Evolutionary conservation across 2,113 vertebrate species (phyloP).

Genomic region (Tachysurus vachellii): DNA sequence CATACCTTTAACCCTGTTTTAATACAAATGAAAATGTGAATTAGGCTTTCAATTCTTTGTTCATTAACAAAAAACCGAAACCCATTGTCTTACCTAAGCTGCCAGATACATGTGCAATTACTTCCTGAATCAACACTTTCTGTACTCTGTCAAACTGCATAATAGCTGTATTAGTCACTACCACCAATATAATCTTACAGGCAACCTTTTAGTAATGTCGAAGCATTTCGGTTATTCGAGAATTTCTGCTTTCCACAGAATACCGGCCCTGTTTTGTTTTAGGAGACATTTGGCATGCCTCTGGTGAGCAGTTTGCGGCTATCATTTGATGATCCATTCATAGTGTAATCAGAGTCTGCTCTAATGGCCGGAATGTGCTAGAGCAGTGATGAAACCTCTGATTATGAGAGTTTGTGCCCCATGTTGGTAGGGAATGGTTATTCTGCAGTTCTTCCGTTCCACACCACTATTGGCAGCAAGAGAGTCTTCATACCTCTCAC

Average conservation of each 20-base stretch:
- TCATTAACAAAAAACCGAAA: neutral
- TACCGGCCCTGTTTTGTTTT: slow-evolving; percentile 26
- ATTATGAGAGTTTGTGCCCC: slow-evolving; percentile 70
- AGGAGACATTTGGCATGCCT: slow-evolving; percentile 31
- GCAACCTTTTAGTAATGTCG: neutral
- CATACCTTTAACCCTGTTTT: neutral
- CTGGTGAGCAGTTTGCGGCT: slow-evolving; percentile 63
- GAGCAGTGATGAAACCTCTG: slow-evolving; percentile 72
- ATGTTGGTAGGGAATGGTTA: slow-evolving; percentile 64
- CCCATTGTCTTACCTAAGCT: neutral
- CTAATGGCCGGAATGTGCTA: slow-evolving; percentile 73
- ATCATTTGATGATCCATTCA: slow-evolving; percentile 68
- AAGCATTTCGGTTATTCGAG: slow-evolving; percentile 20
- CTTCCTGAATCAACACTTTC: slow-evolving; percentile 9
- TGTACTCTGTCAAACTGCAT: neutral
- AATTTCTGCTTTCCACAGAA: slow-evolving; percentile 36
- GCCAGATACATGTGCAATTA: slow-evolving; percentile 6
- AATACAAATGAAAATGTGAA: neutral
- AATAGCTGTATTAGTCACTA: neutral
- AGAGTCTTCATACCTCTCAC: slow-evolving; percentile 69
- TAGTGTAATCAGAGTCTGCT: slow-evolving; percentile 71
- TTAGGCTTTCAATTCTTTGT: too few species aligned
- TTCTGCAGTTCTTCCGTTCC: slow-evolving; percentile 65
- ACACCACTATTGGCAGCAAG: slow-evolving; percentile 69
- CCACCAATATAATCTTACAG: neutral